Base-by-base conservation (phyloP, 1,140 invertebrate species). In the Anoplophora glabripennis region DNA sequence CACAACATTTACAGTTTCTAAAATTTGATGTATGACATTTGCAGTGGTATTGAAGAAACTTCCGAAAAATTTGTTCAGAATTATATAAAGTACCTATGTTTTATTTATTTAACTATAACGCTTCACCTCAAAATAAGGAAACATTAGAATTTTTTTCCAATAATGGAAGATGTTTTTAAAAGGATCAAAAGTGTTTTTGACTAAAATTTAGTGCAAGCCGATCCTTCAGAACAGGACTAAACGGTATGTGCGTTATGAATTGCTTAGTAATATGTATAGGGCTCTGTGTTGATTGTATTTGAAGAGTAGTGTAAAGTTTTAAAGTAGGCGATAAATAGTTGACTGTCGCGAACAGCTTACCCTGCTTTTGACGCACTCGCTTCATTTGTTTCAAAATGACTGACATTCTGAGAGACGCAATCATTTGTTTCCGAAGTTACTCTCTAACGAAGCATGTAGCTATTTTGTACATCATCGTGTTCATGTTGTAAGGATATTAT, bases 241-340 rank as follows among this genome's bases (percentile, higher is more conserved):
- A 41, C 15, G n/a, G 2, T 41, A 45, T 9, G 10, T 33, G 45
- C 21, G 21, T 5, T 28, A 28, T 28, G 5, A 28, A 28, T 28
- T 5, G 21, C 21, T 28, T 28, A 28, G 21, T 28, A 28, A 28
- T 28, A 28, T 28, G 5, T 28, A 28, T 28, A 28, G 21, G 42
- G 17, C 35, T 40, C 18, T 18, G 14, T 45, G 41, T 56, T 49
- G 42, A 56, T 56, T 58, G 47, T 63, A 44, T 54, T 57, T 59
- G 49, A 17, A 18, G 45, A 51, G 53, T 57, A 37, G 38, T 53
- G 18, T 28, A 47, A 59, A 59, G 45, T 56, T 61, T 48, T 18
- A 47, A 57, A 61, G 56, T 63, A 37, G 49, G 48, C 45, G 61
- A 63, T 59, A 63, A 63, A 63, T 63, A 63, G 61, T 56, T 59